Base-by-base conservation (phyloP, 2,888 invertebrate genomes). In the Danaus chrysippus region DNA sequence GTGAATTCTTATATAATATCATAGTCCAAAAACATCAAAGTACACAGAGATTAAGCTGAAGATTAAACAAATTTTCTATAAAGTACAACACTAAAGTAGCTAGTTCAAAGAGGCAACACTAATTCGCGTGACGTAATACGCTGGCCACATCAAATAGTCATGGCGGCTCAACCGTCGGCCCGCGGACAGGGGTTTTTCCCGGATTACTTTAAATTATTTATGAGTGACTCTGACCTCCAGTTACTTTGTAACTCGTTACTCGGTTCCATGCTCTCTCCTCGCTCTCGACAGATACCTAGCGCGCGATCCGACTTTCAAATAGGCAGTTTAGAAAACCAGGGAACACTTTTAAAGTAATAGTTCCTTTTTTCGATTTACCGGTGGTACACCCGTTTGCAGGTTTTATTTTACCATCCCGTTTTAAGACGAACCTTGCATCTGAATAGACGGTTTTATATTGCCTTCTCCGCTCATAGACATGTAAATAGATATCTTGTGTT, bases 201-300 rank as follows among this genome's bases (percentile, higher is more conserved):
- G 85, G 84, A 87, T 89, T 85, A 85, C 77, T 81, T 82, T 91
- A 87, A 86, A 91, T 91, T 88, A 91, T 91, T 91, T 89, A 91
- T 91, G 90, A 90, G 87, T 79, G 80, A 74, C 78, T 82, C 82
- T 84, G 84, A 83, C 89, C 87, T 82, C 77, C 76, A 73, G 76
- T 76, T 77, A 73, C 77, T 72, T 69, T 65, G 69, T 67, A 72
- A 71, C 76, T 74, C 73, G 73, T 75, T 74, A 72, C 73, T 73
- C 69, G 75, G 68, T 66, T 70, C 67, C 67, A 69, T 66, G 70
- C 66, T 67, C 70, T 65, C 68, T 69, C 61, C 68, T 66, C 70
- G 66, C 69, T 68, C 65, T 71, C 69, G 75, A 75, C 74, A 73
- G 76, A 79, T 76, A 75, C 71, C 65, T 62, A 54, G 70, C 53